Percentiles rank a stretch among this genome's conserved stretches.
phyloP scores from a whole-genome alignment of 1,140 invertebrate genomes.

The Hetaerina americana region DNA sequence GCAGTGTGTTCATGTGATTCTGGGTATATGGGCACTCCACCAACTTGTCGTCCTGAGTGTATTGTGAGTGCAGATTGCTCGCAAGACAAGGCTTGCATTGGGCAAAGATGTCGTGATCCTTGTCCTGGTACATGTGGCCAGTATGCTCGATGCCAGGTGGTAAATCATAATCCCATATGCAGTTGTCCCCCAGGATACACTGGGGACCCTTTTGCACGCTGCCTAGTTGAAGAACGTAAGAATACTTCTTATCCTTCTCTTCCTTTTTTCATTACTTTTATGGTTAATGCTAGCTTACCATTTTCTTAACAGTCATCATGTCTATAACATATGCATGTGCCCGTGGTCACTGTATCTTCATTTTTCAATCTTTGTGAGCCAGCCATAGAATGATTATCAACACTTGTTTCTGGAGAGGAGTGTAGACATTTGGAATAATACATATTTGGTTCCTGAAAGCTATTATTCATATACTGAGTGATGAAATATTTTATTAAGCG shows the following conservation, averaged over 20 bases:
- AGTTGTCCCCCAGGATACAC: slow-evolving; percentile 22
- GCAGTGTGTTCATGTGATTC: slow-evolving; percentile 26
- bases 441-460: too few species aligned
- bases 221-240: slow-evolving; percentile 18
- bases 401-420: too few species aligned
- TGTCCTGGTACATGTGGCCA: slow-evolving; percentile 28
- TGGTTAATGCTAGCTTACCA: too few species aligned
- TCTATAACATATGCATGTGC: too few species aligned
- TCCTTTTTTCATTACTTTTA: neutral
- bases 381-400: too few species aligned
- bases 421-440: too few species aligned
- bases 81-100: slow-evolving; percentile 24
- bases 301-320: too few species aligned
- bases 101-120: slow-evolving; percentile 26
- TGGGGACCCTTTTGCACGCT: slow-evolving; percentile 22
- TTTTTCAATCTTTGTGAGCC: too few species aligned
- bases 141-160: slow-evolving; percentile 28
- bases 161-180: slow-evolving; percentile 25
- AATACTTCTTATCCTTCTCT: neutral
- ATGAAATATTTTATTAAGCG: too few species aligned
- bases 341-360: too few species aligned
- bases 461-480: too few species aligned
- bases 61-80: slow-evolving; percentile 27
- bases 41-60: slow-evolving; percentile 20
- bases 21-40: slow-evolving; percentile 26